Conservation (phyloP, 2,113 vertebrate genomes). For the Caranx melampygus region DNA sequence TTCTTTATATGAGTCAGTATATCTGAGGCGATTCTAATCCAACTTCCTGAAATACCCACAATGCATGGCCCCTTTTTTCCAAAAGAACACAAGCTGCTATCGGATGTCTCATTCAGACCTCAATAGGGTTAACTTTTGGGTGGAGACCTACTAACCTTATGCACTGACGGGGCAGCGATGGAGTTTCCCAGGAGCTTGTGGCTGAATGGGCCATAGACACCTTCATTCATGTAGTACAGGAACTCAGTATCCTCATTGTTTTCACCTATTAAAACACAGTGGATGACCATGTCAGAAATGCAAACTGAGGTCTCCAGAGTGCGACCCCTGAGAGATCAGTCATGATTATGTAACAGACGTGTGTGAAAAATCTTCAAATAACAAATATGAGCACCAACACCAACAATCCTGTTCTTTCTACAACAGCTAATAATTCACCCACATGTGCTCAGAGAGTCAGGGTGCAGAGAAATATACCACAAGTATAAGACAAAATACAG, state of each 20-base stretch:
- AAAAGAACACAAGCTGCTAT: slow-evolving; percentile 9
- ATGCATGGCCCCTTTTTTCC: slow-evolving; percentile 15
- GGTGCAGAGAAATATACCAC: not conserved
- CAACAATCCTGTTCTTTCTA: not conserved
- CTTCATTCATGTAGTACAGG: slow-evolving; percentile 96
- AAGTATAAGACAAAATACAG: not conserved
- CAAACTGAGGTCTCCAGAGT: not conserved
- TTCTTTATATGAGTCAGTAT: not conserved
- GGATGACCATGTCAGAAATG: slow-evolving; percentile 11
- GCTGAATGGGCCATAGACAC: slow-evolving; percentile 97
- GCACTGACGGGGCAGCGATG: slow-evolving; percentile 84
- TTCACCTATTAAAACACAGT: slow-evolving; percentile 81
- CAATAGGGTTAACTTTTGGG: slow-evolving; percentile 25
- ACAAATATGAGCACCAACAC: not conserved
- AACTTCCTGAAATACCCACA: slow-evolving; percentile 4
- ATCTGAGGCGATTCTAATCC: not conserved
- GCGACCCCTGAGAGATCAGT: not conserved
- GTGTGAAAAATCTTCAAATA: not conserved
- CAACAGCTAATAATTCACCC: not conserved
- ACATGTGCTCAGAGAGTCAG: not conserved
- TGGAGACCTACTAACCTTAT: slow-evolving; percentile 88
- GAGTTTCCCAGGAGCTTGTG: slow-evolving; percentile 89
- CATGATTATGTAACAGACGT: not conserved
- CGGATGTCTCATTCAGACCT: slow-evolving; percentile 33
- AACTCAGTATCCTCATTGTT: slow-evolving; percentile 88